Base-by-base conservation (phyloP, 1,140 invertebrate species). In the Drosophila truncata region DNA sequence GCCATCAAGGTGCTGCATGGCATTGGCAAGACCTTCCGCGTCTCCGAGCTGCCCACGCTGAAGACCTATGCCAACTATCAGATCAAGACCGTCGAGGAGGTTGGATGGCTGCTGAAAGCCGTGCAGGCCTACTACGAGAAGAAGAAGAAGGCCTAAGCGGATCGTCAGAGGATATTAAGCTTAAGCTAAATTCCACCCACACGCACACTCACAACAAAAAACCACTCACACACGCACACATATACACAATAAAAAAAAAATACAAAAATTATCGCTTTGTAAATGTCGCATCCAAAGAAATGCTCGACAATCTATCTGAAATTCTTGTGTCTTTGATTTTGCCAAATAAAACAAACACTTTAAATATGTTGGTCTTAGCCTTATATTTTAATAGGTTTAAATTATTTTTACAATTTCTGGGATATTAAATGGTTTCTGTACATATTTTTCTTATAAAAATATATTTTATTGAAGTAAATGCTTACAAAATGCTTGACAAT, bases 21-120 rank as follows among this genome's bases (percentile, higher is more conserved):
- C 88, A 97, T 98, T 95, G 97, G 97, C 20, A 96, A 97, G 9
- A 98, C 97, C 11, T 98, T 98, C 94, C 95, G 97, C 31, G 96
- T 98, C 9, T 96, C 97, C 1, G 96, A 96, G 6, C 96, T 96
- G 13, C 94, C 96, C 70, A 97, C 97, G 67, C 96, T 96, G 50
- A 96, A 96, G 80, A 98, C 97, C 10, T 96, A 96, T 13, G 97
- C 97, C 1, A 97, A 98, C 84, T 94, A 96, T 46, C 95, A 97
- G 78, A 93, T 98, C 44, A 97, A 97, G 8, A 97, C 96, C 47
- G 97, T 97, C 4, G 97, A 98, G 92, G 97, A 97, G 0, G 97
- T 98, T 0, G 94, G 98, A 7, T 97, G 96, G 0, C 95, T 98
- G 95, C 94, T 98, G 37, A 97, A 97, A 91, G 98, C 97, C 96